These are phyloP conservation scores for Hipparchia semele DNA, from an alignment of 2,888 invertebrate species.

Conservation along the genomic window DNA sequence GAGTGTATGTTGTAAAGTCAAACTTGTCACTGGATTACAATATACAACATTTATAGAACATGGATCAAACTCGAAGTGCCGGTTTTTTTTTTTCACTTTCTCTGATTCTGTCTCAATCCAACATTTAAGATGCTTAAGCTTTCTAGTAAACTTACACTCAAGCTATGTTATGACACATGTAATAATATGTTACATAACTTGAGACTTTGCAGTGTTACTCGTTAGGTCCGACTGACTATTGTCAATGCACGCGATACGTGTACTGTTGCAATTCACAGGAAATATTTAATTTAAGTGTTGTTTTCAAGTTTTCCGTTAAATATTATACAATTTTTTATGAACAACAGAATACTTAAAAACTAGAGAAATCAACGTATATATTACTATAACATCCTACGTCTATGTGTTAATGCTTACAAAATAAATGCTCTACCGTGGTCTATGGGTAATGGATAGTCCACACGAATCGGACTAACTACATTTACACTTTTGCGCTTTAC, in stretches of 20 bases:
- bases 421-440: slow-evolving; percentile 78
- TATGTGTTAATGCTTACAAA: slow-evolving; percentile 78
- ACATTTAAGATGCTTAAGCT: too few species aligned
- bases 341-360: slow-evolving; percentile 71
- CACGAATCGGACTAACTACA: slow-evolving; percentile 28
- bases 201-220: too few species aligned
- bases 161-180: too few species aligned
- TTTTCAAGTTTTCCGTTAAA: slow-evolving; percentile 41
- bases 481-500: slow-evolving; percentile 28
- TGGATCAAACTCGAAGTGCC: too few species aligned
- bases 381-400: slow-evolving; percentile 77
- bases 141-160: too few species aligned
- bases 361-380: slow-evolving; percentile 82
- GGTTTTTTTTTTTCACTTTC: too few species aligned
- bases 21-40: too few species aligned
- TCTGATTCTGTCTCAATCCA: too few species aligned
- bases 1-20: background rate
- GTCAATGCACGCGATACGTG: background rate
- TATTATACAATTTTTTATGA: slow-evolving; percentile 54
- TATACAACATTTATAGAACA: too few species aligned
- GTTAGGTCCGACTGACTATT: slow-evolving; percentile 1
- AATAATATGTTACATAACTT: too few species aligned
- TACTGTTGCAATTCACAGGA: slow-evolving; percentile 39
- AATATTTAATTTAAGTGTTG: slow-evolving; percentile 41
- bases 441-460: slow-evolving; percentile 44